Conservation (phyloP, 2,888 invertebrate genomes). For the Merodon equestris region DNA sequence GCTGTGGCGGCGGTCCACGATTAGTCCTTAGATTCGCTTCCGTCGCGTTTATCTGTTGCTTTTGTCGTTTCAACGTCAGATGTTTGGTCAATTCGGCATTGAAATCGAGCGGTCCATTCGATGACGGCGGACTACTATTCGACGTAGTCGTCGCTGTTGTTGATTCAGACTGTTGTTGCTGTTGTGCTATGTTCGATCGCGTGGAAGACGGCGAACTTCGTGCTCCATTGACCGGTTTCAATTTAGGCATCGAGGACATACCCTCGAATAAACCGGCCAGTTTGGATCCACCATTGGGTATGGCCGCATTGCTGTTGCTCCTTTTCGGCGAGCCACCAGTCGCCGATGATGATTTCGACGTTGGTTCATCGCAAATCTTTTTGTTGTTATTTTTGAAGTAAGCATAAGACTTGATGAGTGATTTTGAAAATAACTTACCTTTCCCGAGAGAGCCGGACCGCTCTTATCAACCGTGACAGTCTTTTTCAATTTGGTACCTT, state of each 20-base stretch:
- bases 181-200: conserved; percentile 60
- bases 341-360: conserved; percentile 65
- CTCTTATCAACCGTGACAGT: conserved; percentile 94
- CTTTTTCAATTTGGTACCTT: conserved; percentile 90
- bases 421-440: conserved; percentile 74
- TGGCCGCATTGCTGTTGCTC: conserved; percentile 64
- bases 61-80: conserved; percentile 78
- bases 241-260: conserved; percentile 78
- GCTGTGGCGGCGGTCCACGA: conserved; percentile 90
- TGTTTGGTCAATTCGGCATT: conserved; percentile 78
- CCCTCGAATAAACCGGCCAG: conserved; percentile 78
- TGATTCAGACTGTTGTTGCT: conserved; percentile 63
- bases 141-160: conserved; percentile 72
- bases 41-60: conserved; percentile 77
- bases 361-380: conserved; percentile 55
- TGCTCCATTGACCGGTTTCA: conserved; percentile 78
- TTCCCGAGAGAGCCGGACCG: conserved; percentile 87
- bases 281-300: conserved; percentile 77
- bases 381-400: no score
- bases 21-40: conserved; percentile 78
- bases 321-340: conserved; percentile 70
- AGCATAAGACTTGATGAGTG: no score
- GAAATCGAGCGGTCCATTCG: conserved; percentile 77
- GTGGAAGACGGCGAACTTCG: conserved; percentile 71
- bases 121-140: conserved; percentile 69